These are phyloP conservation scores for Pomacea canaliculata DNA, from an alignment of 2,888 invertebrate species.

Conservation along the genomic window DNA sequence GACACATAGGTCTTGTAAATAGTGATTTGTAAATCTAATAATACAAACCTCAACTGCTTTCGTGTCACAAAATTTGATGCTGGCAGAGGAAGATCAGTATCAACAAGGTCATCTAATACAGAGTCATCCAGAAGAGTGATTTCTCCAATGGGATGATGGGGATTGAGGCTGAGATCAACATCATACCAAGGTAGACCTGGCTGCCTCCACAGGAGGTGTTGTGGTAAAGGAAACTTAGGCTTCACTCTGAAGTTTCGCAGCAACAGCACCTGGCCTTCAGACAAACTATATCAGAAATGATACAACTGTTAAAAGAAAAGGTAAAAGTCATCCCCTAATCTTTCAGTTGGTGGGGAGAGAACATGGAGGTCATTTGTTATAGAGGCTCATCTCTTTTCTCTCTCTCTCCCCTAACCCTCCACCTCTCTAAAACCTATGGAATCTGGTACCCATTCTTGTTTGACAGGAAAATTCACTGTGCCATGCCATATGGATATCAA, in stretches of 20 bases:
- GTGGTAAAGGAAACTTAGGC: constrained; percentile 37
- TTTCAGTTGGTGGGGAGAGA: no score
- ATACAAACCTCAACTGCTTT: constrained; percentile 39
- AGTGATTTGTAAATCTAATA: no score
- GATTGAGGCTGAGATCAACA: constrained; percentile 46
- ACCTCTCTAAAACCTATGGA: no score
- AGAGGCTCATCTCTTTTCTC: no score
- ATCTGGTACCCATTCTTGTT: no score
- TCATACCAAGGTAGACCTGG: constrained; percentile 9
- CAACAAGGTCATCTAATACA: constrained; percentile 17
- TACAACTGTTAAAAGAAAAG: no score
- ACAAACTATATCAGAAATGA: constrained; percentile 33
- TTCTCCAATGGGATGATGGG: constrained; percentile 43
- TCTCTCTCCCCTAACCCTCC: no score
- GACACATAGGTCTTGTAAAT: no score
- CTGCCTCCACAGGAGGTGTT: constrained; percentile 36
- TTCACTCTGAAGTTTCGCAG: constrained; percentile 48
- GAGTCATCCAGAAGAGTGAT: constrained; percentile 38
- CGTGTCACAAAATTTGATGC: constrained; percentile 41
- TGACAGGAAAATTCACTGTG: no score
- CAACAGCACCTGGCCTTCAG: constrained; percentile 45
- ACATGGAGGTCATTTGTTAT: no score
- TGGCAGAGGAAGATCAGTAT: constrained; percentile 36
- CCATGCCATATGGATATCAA: no score
- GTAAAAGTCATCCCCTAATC: no score